Evolutionary conservation across 2,888 invertebrate genomes (phyloP).

Genomic region (Monopis laevigella): DNA sequence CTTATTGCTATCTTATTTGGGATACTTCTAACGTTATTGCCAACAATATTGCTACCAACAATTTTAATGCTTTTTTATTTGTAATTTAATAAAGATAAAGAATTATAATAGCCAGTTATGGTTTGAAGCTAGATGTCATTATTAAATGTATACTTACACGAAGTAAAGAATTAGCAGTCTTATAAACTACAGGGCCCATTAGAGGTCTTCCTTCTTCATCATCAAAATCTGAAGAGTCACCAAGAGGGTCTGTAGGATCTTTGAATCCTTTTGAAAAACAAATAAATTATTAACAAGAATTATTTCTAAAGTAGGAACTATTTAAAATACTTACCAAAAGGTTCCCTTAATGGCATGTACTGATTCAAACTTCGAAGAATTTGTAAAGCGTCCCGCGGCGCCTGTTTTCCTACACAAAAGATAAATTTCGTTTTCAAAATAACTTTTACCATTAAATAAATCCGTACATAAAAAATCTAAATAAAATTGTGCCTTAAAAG

Average conservation of each 20-base stretch:
- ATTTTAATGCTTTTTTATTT: no score
- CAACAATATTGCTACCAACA: no score
- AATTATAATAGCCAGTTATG: no score
- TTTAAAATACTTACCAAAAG: conserved; percentile 37
- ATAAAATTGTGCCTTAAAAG: not conserved
- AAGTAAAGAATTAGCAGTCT: conserved; percentile 48
- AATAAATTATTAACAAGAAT: not conserved
- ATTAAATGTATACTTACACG: conserved; percentile 47
- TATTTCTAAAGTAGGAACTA: not conserved
- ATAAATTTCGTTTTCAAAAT: conserved; percentile 1
- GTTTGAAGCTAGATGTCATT: no score
- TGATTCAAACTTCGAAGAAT: conserved; percentile 51
- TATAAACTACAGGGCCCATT: conserved; percentile 52
- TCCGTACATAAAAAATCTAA: no score
- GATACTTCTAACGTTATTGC: no score
- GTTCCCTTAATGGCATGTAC: conserved; percentile 44
- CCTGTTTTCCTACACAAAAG: conserved; percentile 38
- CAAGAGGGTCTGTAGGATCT: conserved; percentile 40
- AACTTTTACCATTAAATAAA: not conserved
- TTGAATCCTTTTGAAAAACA: conserved; percentile 30
- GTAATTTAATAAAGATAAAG: no score
- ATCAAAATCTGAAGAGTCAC: conserved; percentile 45
- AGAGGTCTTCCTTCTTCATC: conserved; percentile 54
- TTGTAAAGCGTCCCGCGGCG: conserved; percentile 41
- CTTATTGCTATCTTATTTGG: no score